phyloP scores from a whole-genome alignment of 2,888 invertebrate species.

The Malacosoma neustria region DNA sequence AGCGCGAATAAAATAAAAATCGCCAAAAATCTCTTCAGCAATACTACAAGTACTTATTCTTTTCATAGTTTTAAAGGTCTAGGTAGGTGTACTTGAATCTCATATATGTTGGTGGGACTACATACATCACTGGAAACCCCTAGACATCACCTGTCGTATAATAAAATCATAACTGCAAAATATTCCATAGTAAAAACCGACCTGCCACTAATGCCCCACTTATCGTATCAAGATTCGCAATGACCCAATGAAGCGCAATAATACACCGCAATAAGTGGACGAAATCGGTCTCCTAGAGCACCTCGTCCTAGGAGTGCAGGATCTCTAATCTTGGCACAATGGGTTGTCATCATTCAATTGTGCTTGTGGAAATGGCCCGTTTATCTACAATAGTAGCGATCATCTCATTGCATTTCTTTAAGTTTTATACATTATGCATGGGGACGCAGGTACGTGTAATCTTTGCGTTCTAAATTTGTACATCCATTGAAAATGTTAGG shows the following conservation, averaged over 20 bases:
- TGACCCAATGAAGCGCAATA: conserved; percentile 57
- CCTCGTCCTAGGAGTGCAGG: conserved; percentile 63
- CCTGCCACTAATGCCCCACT: conserved; percentile 24
- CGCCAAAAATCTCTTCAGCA: too few species aligned
- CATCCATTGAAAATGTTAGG: too few species aligned
- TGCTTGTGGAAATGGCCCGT: conserved; percentile 58
- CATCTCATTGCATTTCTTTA: conserved; percentile 67
- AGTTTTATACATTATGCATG: conserved; percentile 61
- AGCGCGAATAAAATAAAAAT: too few species aligned
- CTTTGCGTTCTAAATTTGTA: too few species aligned
- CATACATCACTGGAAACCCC: too few species aligned
- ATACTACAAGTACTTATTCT: too few species aligned
- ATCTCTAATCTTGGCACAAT: conserved; percentile 74
- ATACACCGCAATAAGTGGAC: conserved; percentile 50
- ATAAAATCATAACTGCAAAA: conserved; percentile 19
- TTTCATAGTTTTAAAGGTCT: too few species aligned
- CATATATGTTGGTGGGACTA: too few species aligned
- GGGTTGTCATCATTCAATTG: conserved; percentile 69
- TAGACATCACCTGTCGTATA: too few species aligned
- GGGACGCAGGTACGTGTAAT: conserved; percentile 7
- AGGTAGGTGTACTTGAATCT: too few species aligned
- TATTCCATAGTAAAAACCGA: conserved; percentile 22
- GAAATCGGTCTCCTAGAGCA: conserved; percentile 30
- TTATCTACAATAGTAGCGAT: conserved; percentile 55
- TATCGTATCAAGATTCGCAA: conserved; percentile 40